phyloP scores from a whole-genome alignment of 64 coral and sea anemone species.

The Pachyseris speciosa region DNA sequence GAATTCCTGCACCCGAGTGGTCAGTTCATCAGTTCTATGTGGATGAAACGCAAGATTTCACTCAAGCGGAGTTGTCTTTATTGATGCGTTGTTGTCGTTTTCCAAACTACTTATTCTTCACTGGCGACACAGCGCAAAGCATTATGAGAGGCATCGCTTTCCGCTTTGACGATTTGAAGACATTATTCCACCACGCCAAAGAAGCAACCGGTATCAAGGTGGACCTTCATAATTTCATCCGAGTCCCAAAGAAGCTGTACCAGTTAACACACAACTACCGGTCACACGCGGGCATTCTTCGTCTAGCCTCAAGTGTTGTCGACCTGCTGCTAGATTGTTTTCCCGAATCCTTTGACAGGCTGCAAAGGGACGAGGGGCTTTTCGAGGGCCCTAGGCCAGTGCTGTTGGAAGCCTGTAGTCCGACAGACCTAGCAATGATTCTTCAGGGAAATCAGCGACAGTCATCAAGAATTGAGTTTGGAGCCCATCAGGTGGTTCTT shows the following conservation, averaged over 20 bases:
- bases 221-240: background rate
- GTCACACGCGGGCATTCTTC: slow-evolving; percentile 87
- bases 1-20: slow-evolving; percentile 57
- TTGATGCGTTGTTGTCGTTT: slow-evolving; percentile 84
- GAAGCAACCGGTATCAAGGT: background rate
- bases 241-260: slow-evolving; percentile 78
- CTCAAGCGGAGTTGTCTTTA: too few relatives aligned
- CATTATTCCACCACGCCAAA: slow-evolving; percentile 70
- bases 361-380: slow-evolving; percentile 85
- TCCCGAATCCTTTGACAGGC: slow-evolving; percentile 89
- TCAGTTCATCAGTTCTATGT: slow-evolving; percentile 91
- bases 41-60: slow-evolving; percentile 97
- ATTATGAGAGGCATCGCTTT: slow-evolving; percentile 96
- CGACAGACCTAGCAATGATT: slow-evolving; percentile 52
- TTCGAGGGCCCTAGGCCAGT: slow-evolving; percentile 87
- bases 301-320: too few relatives aligned
- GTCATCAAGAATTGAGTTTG: slow-evolving; percentile 65
- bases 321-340: slow-evolving; percentile 80
- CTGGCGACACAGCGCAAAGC: too few relatives aligned
- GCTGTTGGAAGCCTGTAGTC: slow-evolving; percentile 48
- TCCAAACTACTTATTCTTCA: slow-evolving; percentile 73
- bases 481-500: slow-evolving; percentile 46
- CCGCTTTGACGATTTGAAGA: slow-evolving; percentile 89
- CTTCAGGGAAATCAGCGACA: slow-evolving; percentile 58
- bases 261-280: slow-evolving; percentile 93